Percentiles rank a stretch among this genome's conserved stretches.
Conservation (phyloP, 2,797 vertebrate species). For the Pterois miles region DNA sequence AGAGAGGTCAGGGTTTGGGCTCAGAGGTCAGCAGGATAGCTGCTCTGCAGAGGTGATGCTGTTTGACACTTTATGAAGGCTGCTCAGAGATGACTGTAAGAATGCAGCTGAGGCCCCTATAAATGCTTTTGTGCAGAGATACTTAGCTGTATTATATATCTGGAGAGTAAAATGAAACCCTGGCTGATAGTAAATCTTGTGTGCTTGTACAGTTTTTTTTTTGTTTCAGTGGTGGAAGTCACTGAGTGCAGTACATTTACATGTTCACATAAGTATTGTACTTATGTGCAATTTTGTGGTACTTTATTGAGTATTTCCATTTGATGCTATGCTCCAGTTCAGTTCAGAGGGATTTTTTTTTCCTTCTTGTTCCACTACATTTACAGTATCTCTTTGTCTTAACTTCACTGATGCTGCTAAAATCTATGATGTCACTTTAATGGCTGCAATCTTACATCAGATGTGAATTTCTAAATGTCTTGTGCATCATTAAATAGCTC, state of each 20-base stretch:
- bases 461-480: neutral
- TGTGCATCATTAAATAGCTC: neutral
- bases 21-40: conserved; percentile 64
- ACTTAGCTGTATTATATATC: neutral
- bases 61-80: conserved; percentile 39
- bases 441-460: neutral
- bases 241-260: neutral
- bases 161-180: neutral
- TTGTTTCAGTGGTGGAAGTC: neutral
- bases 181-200: neutral
- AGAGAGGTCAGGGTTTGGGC: conserved; percentile 62
- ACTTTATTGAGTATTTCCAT: neutral
- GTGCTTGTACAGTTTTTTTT: neutral
- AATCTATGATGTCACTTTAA: neutral
- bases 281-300: too few species aligned
- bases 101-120: conserved; percentile 10
- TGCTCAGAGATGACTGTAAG: conserved; percentile 19
- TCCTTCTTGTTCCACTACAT: neutral
- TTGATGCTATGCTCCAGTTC: neutral
- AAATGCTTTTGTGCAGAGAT: neutral
- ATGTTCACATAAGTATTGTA: neutral
- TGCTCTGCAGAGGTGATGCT: conserved; percentile 48
- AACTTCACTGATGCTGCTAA: neutral
- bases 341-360: neutral
- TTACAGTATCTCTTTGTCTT: neutral